Conservation (phyloP, 2,888 invertebrate species). For the Dryadula phaetusa region DNA sequence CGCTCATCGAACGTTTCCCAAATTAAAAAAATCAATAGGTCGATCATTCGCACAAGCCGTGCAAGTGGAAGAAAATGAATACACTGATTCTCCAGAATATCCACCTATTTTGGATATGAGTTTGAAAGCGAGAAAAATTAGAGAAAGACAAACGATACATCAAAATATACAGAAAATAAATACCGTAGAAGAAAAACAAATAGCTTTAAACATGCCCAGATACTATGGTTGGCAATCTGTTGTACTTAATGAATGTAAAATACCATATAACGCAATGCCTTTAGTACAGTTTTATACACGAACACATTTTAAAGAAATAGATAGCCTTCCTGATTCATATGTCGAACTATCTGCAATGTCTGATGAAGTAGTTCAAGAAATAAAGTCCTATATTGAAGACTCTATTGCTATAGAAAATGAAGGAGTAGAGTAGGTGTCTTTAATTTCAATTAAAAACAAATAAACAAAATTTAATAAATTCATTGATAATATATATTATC, state of each 20-base stretch:
- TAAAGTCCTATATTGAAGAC: slow-evolving; percentile 86
- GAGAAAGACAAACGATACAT: slow-evolving; percentile 76
- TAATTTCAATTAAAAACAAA: background rate
- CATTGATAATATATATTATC: too few species aligned
- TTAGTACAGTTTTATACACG: slow-evolving; percentile 91
- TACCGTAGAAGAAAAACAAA: slow-evolving; percentile 93
- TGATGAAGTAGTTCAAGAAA: slow-evolving; percentile 74
- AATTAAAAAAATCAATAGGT: slow-evolving; percentile 57
- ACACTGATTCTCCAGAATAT: slow-evolving; percentile 74
- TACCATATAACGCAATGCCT: slow-evolving; percentile 88
- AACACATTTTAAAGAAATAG: slow-evolving; percentile 87
- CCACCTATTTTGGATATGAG: slow-evolving; percentile 87
- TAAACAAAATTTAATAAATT: too few species aligned
- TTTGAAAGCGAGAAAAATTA: slow-evolving; percentile 71
- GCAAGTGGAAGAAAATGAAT: slow-evolving; percentile 68
- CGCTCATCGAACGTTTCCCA: slow-evolving; percentile 65
- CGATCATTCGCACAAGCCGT: slow-evolving; percentile 62
- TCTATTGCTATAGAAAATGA: slow-evolving; percentile 85
- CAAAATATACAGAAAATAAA: slow-evolving; percentile 86
- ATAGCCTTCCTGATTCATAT: slow-evolving; percentile 86
- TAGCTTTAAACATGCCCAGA: slow-evolving; percentile 91
- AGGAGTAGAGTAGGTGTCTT: slow-evolving; percentile 80
- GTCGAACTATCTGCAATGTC: slow-evolving; percentile 74
- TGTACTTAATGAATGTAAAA: slow-evolving; percentile 83
- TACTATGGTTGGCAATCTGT: slow-evolving; percentile 91